phyloP scores from a whole-genome alignment of 2,113 vertebrate genomes.

The Cinclus mexicanus region DNA sequence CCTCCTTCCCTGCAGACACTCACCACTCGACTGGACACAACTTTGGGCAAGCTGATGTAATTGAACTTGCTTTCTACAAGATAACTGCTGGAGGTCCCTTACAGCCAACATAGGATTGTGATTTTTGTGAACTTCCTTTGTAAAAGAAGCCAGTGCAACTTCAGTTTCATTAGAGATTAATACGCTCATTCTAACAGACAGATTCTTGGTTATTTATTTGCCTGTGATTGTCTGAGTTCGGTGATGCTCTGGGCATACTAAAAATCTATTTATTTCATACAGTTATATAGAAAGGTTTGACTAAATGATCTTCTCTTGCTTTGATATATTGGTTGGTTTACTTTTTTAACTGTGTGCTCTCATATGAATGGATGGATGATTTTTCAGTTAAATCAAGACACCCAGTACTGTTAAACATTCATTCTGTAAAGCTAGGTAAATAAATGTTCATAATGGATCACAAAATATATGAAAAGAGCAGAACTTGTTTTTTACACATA shows the following conservation, averaged over 20 bases:
- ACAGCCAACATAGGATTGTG: neutral
- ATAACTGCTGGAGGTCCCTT: neutral
- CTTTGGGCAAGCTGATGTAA: neutral
- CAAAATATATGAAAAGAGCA: neutral
- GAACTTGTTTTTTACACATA: neutral
- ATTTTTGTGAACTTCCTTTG: neutral
- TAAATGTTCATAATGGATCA: neutral
- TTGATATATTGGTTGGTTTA: neutral
- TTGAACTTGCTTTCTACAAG: neutral
- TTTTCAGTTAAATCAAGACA: neutral
- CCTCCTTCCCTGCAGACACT: neutral
- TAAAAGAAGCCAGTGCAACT: neutral
- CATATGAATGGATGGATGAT: neutral
- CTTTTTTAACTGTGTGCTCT: neutral
- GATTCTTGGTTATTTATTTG: neutral
- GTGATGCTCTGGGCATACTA: neutral
- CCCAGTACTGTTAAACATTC: neutral
- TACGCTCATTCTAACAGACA: neutral
- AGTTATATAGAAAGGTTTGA: neutral
- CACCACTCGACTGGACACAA: fast-evolving
- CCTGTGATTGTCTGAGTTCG: neutral
- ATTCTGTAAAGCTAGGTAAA: neutral
- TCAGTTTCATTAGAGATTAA: neutral
- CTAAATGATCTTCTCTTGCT: neutral
- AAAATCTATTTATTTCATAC: neutral